A percentile compares a stretch with the other conserved stretches of the same genome.
These are phyloP conservation scores for Polia nebulosa DNA, from an alignment of 2,888 invertebrate genomes.

Conservation along the genomic window DNA sequence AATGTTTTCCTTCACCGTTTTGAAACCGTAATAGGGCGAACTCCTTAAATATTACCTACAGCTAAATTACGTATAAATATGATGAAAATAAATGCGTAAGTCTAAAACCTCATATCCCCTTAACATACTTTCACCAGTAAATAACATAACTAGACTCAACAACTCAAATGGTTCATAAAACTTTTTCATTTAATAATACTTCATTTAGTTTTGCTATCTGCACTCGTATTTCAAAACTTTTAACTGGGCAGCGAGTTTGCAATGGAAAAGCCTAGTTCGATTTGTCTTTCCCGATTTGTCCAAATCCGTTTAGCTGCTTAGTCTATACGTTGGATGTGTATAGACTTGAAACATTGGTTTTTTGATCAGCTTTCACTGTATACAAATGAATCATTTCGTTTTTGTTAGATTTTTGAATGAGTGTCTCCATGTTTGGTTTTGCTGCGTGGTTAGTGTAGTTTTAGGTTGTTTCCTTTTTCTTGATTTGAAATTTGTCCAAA, in stretches of 20 bases:
- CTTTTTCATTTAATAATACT: slow-evolving; percentile 47
- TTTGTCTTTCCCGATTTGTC: slow-evolving; percentile 54
- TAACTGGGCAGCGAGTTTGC: slow-evolving; percentile 38
- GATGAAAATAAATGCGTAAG: too few species aligned
- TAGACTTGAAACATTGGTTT: slow-evolving; percentile 17
- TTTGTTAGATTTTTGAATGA: slow-evolving; percentile 3
- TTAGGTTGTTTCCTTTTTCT: too few species aligned
- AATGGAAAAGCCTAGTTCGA: slow-evolving; percentile 60
- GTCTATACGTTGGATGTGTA: slow-evolving; percentile 16
- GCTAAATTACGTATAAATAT: too few species aligned
- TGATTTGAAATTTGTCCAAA: too few species aligned
- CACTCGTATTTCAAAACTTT: slow-evolving; percentile 53
- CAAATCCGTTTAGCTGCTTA: slow-evolving; percentile 58
- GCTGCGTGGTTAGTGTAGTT: too few species aligned
- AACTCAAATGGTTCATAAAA: slow-evolving; percentile 15
- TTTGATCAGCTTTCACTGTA: slow-evolving; percentile 37
- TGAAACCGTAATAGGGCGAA: too few species aligned
- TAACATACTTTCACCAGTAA: not conserved
- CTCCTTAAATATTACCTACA: too few species aligned
- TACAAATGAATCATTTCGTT: slow-evolving; percentile 21
- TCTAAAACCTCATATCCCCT: too few species aligned
- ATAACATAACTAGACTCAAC: slow-evolving; percentile 5
- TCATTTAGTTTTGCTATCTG: slow-evolving; percentile 50
- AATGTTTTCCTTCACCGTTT: too few species aligned
- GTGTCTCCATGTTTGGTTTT: too few species aligned